Conservation (phyloP, 2,113 vertebrate species). For the Lasiurus borealis region DNA sequence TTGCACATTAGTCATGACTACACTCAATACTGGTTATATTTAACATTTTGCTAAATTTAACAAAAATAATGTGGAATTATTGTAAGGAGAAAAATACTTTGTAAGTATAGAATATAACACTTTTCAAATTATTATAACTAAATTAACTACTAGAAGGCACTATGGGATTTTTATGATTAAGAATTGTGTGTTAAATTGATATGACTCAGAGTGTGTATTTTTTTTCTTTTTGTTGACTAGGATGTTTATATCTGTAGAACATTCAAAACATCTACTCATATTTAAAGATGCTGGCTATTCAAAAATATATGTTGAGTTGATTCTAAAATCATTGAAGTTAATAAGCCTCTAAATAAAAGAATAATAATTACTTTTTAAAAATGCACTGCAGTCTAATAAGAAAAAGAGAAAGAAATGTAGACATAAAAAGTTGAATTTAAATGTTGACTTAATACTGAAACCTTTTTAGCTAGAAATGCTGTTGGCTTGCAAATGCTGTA, state of each 20-base stretch:
- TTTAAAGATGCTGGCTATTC: background rate
- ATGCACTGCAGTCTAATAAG: background rate
- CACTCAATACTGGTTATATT: background rate
- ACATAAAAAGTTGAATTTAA: background rate
- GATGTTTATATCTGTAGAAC: background rate
- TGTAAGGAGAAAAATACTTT: background rate
- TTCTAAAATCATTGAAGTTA: background rate
- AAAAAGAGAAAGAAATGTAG: background rate
- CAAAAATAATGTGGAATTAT: background rate
- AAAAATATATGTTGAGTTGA: background rate
- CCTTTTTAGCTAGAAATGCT: background rate
- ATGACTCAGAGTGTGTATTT: background rate
- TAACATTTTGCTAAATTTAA: background rate
- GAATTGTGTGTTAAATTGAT: background rate
- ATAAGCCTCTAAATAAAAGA: background rate
- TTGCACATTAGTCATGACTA: background rate
- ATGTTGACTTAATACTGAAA: conserved; percentile 43
- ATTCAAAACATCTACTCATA: background rate
- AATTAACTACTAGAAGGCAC: background rate
- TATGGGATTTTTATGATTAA: background rate
- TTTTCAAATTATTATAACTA: background rate
- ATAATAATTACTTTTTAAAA: background rate
- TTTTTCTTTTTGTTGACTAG: background rate
- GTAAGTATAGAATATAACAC: background rate
- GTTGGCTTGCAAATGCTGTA: conserved; percentile 29